Evolutionary conservation across 2,797 vertebrate species (phyloP), one percentile per base, ranked within the genome.

Genomic region (Sitta carolinensis): DNA sequence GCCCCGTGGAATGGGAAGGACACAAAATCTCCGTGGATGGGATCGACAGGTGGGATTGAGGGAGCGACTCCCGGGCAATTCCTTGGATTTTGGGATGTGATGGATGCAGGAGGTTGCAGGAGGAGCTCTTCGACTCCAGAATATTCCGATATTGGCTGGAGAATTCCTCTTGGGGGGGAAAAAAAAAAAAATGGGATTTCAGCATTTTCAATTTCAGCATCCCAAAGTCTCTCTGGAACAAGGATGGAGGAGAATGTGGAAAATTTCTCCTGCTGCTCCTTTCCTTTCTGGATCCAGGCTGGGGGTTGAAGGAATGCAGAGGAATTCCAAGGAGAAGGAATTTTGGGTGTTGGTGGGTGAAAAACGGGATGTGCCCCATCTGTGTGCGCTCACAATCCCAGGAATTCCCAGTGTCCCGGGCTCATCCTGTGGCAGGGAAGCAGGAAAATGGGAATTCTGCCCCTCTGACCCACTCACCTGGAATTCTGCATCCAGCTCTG

Each of bases 351-450:
- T 30, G 25, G 5, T 16, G 59, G 11, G 19, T 18, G 40, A 22
- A 22, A 54, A 45, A 22, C 0, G 2, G 43, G 51, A 34, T 2
- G 0, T 2, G 6, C 3, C 43, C 16, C 9, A 5, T 47, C 48
- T 1, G 0, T 13, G 23, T n/a, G n/a, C 0, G 1, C 18, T 47
- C 67, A 12, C 16, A 32, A 32, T 57, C 26, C 69, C 61, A 26
- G 15, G 50, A 64, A 84, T 74, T 42, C 61, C 43, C 32, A 1
- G 0, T 36, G 11, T 50, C 6, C 36, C 0, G 1, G 9, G 36
- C 30, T 42, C 36, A 50, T 66, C 7, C 43, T 26, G 7, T 0
- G 0, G 2, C 1, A 0, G 36, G 11, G 26, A 25, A 34, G 17
- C 26, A 22, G 21, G 36, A 17, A 22, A 36, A 1, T 13, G 40